Evolutionary conservation across 2,113 vertebrate genomes (phyloP), one percentile per base, ranked within the genome.

Genomic region (Ivindomyrus marchei): DNA sequence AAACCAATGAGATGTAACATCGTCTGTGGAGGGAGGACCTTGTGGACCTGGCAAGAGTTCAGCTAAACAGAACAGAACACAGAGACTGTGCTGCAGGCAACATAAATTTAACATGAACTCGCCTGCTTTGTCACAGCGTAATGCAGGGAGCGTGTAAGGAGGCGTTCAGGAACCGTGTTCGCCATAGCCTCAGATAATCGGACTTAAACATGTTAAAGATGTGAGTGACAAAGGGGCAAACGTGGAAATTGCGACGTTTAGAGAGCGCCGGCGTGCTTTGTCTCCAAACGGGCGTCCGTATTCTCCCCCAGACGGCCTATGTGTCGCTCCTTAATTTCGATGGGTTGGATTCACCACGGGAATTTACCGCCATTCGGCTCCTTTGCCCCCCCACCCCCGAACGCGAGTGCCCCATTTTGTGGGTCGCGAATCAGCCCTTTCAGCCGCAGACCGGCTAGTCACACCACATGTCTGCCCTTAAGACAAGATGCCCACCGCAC

Each of bases 21-120:
- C 95, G 94, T 95, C 95, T 96, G 94, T 92, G 93, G 95, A 95
- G 95, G 93, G 94, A 92, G 94, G 94, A 95, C 94, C 93, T 94
- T 91, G 94, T 90, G 91, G 93, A 94, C 94, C 93, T 95, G 94
- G 95, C 94, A 89, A 94, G 93, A 92, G 94, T 95, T 95, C 94
- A 96, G 88, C 92, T 91, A 91, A 91, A 94, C 95, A 94, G 92
- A 95, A 92, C 91, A 93, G 89, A 74, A 62, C 70, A 89, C 88
- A 94, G 92, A 92, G 91, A 94, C 91, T 90, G 89, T 88, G 94
- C 95, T 96, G 95, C 94, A 94, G 95, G 96, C 95, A 91, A 94
- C 94, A 96, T 96, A 95, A 95, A 96, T 96, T 95, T 95, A 95
- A 95, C 94, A 96, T 96, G 94, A 95, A 95, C 92, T 94, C 89